A percentile compares a stretch with the other conserved stretches of the same genome.
Evolutionary conservation across 2,888 invertebrate genomes (phyloP).

Genomic region (Embidobia sp.): DNA sequence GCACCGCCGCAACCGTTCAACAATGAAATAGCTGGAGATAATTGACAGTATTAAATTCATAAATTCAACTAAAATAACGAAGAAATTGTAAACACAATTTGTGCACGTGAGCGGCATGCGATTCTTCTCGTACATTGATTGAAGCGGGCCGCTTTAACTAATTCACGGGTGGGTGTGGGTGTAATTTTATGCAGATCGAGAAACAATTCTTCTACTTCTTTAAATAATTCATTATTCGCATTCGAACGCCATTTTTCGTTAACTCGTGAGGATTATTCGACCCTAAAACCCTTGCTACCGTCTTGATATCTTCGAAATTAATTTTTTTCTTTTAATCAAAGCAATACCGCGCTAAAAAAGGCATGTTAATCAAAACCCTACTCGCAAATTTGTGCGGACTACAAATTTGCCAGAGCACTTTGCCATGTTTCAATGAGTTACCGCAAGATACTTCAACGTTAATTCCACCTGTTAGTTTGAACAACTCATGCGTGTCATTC

Average conservation of each 20-base stretch:
- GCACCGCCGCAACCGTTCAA: slow-evolving; percentile 4
- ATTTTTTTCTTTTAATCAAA: slow-evolving; percentile 45
- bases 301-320: slow-evolving; percentile 13
- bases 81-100: slow-evolving; percentile 61
- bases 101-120: slow-evolving; percentile 50
- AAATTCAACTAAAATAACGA: slow-evolving; percentile 56
- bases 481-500: slow-evolving; percentile 63
- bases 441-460: slow-evolving; percentile 62
- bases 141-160: slow-evolving; percentile 35
- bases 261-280: not conserved
- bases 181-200: slow-evolving; percentile 49
- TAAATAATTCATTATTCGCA: slow-evolving; percentile 49
- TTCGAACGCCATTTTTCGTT: slow-evolving; percentile 18
- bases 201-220: slow-evolving; percentile 23
- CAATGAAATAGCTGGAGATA: slow-evolving; percentile 37
- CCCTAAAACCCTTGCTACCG: not conserved
- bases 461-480: slow-evolving; percentile 62
- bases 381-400: slow-evolving; percentile 43
- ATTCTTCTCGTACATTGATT: slow-evolving; percentile 37
- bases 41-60: slow-evolving; percentile 58
- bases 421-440: slow-evolving; percentile 56
- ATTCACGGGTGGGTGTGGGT: too few relatives aligned
- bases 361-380: slow-evolving; percentile 35
- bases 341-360: slow-evolving; percentile 8
- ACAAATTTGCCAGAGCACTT: slow-evolving; percentile 56